A percentile compares a stretch with the other conserved stretches of the same genome.
Conservation (phyloP, 2,113 vertebrate species). For the Aegithalos caudatus region DNA sequence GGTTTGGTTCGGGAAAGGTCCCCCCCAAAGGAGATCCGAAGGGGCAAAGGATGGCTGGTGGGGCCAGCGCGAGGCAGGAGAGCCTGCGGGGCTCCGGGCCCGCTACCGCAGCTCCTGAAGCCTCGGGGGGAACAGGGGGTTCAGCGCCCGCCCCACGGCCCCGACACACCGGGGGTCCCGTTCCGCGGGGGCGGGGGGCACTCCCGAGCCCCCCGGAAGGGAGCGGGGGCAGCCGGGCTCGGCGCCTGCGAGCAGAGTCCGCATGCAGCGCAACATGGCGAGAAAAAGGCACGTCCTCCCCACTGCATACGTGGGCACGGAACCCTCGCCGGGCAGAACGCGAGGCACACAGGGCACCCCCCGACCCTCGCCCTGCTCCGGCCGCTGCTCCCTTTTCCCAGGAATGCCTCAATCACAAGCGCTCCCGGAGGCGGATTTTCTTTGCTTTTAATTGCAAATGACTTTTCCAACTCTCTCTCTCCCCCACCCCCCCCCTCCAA, state of each 20-base stretch:
- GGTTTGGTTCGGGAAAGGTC: not conserved
- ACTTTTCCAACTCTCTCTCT: not conserved
- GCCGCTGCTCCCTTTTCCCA: not conserved
- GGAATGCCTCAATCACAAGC: not conserved
- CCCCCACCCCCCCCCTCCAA: not conserved
- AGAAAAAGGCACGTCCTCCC: slow-evolving; percentile 67
- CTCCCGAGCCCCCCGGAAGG: not conserved
- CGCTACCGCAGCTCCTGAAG: not conserved
- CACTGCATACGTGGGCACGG: slow-evolving; percentile 75
- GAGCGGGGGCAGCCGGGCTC: not conserved
- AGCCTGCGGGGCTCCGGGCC: not conserved
- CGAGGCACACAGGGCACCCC: not conserved
- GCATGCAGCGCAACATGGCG: slow-evolving; percentile 88
- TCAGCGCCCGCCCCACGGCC: not conserved
- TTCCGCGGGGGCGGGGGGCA: not conserved
- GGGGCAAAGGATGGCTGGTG: not conserved
- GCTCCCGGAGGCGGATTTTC: not conserved
- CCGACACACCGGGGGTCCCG: not conserved
- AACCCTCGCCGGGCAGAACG: slow-evolving; percentile 24
- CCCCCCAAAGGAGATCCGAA: slow-evolving; percentile 19
- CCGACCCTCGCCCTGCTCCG: not conserved
- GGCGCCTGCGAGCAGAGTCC: not conserved
- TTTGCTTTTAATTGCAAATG: slow-evolving; percentile 22
- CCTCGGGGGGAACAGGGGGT: not conserved
- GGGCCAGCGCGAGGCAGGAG: not conserved